These are phyloP conservation scores for Parazoanthus swiftii DNA, from an alignment of 92 coral and sea anemone species.

Conservation along the genomic window DNA sequence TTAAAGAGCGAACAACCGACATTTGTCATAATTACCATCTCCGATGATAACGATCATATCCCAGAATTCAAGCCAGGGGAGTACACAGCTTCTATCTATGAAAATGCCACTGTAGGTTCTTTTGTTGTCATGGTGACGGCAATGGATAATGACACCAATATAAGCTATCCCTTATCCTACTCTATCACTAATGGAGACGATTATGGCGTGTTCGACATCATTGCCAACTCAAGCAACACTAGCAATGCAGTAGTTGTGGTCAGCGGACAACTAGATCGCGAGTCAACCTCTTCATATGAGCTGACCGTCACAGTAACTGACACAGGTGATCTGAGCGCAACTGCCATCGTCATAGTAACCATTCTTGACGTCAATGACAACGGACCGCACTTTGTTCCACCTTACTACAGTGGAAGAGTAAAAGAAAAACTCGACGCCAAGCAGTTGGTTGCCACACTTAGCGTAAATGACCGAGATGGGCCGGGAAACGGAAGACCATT, in stretches of 20 bases:
- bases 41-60: conserved; percentile 81
- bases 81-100: conserved; percentile 58
- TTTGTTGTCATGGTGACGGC: conserved; percentile 63
- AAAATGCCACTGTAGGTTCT: conserved; percentile 68
- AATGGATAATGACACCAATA: conserved; percentile 61
- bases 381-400: conserved; percentile 75
- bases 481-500: conserved; percentile 68
- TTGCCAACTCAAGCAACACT: conserved; percentile 45
- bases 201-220: conserved; percentile 63
- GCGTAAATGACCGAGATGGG: conserved; percentile 72
- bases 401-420: conserved; percentile 69
- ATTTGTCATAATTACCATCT: conserved; percentile 61
- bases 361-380: conserved; percentile 86
- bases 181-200: conserved; percentile 69
- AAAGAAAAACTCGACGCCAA: conserved; percentile 60
- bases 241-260: conserved; percentile 56
- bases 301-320: conserved; percentile 65
- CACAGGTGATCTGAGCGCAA: conserved; percentile 50
- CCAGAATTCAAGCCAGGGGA: conserved; percentile 70
- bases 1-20: conserved; percentile 50
- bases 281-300: conserved; percentile 52
- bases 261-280: conserved; percentile 65
- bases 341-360: conserved; percentile 66
- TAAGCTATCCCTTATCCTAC: conserved; percentile 58
- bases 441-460: conserved; percentile 69